phyloP scores from a whole-genome alignment of 2,113 vertebrate species.

The Pachyramphus minor region DNA sequence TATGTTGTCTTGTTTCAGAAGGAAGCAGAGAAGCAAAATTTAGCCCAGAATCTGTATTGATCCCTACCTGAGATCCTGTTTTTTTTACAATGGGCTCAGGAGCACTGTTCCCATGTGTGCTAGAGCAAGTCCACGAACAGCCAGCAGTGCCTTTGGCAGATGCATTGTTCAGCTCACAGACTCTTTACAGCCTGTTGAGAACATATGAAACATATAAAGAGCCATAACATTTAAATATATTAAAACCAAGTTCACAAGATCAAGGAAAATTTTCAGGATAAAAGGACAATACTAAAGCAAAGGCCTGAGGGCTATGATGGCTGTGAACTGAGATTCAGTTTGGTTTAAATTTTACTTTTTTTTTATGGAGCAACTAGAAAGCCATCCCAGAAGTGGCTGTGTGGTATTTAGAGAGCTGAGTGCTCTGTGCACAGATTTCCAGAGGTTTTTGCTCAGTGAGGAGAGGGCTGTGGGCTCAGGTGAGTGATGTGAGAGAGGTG shows the following conservation, averaged over 20 bases:
- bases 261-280: not conserved
- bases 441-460: not conserved
- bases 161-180: not conserved
- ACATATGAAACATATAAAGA: not conserved
- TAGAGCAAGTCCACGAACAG: not conserved
- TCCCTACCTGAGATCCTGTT: not conserved
- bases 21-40: not conserved
- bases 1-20: not conserved
- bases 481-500: constrained; percentile 22
- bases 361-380: not conserved
- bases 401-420: not conserved
- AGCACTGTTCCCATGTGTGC: not conserved
- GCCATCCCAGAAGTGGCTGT: not conserved
- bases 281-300: not conserved
- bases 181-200: not conserved
- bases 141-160: not conserved
- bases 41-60: not conserved
- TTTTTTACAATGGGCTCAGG: not conserved
- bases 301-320: not conserved
- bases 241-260: not conserved
- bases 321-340: not conserved
- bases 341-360: not conserved
- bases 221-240: not conserved
- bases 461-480: not conserved
- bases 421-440: not conserved